Evolutionary conservation across 2,113 vertebrate genomes (phyloP), one percentile per base, ranked within the genome.

Genomic region (Myotis brandtii): DNA sequence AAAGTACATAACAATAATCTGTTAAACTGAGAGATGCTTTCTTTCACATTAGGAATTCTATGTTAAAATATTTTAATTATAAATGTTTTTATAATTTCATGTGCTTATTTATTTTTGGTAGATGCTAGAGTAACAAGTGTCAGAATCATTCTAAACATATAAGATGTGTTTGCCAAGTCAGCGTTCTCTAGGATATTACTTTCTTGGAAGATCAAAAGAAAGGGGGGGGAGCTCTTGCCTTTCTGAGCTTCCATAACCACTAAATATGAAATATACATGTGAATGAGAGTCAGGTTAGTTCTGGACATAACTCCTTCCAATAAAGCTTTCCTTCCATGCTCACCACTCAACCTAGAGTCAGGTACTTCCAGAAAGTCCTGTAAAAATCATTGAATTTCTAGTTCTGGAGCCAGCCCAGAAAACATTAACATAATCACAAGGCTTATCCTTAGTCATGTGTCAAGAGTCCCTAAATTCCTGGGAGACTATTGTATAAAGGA

Each of bases 161-260:
- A 59, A 66, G 7, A 32, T 66, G 3, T 7, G 0, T 76, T 76
- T 83, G 17, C 14, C 13, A 89, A 62, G 20, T 37, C 23, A 75
- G 43, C 11, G 11, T 52, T 91, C 8, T 50, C 32, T 66, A 85
- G 2, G 20, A 9, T 76, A 62, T 40, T 30, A 40, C 25, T 70
- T 86, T 11, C 6, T 62, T 21, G 7, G 46, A n/a, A 56, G 4
- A 50, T 30, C 16, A 20, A 40, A 34, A 88, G 52, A 5, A 59
- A 4, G 21, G 20, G 3, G 23, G 1, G 23, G 8, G 2, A 4
- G 10, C 1, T 12, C 5, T 75, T 82, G 8, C 27, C 3, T 54
- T 93, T 64, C 9, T 16, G 27, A 8, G 2, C 23, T 46, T 54
- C 48, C 70, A n/a, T 25, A 69, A 83, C 76, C 9, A 46, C 13